Base-by-base conservation (phyloP, 2,113 vertebrate genomes). In the Podarcis raffonei region DNA sequence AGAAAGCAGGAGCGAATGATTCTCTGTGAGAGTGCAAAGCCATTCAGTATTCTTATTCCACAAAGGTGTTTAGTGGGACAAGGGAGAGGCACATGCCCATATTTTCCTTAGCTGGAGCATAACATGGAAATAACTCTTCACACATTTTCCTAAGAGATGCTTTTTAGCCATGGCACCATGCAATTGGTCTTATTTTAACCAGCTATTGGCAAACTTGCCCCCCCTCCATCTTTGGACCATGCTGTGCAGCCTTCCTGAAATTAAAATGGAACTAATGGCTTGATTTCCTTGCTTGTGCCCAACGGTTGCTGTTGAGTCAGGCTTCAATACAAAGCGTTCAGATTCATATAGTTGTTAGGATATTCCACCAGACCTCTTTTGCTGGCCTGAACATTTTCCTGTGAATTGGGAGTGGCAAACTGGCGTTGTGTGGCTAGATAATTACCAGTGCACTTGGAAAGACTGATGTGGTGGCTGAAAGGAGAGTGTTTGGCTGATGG, bases 401-500 rank as follows among this genome's bases (percentile, higher is more conserved):
- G 74, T 87, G 87, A 74, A 32, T 93, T 88, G 93, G 95, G 87
- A 93, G 92, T 94, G 86, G 93, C 89, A 90, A 90, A 91, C 89
- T 94, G 90, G 87, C 90, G 69, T 84, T 93, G 94, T 89, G 77
- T 90, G 81, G 74, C 32, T 90, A 83, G 75, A 57, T 91, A 91
- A 79, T 88, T 93, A 87, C 85, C 93, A 89, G 84, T 94, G 93
- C 83, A 88, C 35, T 30, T 87, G 92, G 82, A 91, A 83, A 91
- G 92, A 80, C 66, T 90, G 85, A 93, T 93, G 91, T 94, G 90
- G 81, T 81, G 22, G 77, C 86, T 93, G 72, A 84, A 79, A 89
- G 84, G 71, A 93, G 93, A 94, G 92, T 57, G 37, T 93, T 92
- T 1, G 89, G 83, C 90, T 93, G 92, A 84, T 89, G 91, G 93